Evolutionary conservation across 1,140 invertebrate genomes (phyloP), one percentile per base, ranked within the genome.

Genomic region (Ylistrum balloti): DNA sequence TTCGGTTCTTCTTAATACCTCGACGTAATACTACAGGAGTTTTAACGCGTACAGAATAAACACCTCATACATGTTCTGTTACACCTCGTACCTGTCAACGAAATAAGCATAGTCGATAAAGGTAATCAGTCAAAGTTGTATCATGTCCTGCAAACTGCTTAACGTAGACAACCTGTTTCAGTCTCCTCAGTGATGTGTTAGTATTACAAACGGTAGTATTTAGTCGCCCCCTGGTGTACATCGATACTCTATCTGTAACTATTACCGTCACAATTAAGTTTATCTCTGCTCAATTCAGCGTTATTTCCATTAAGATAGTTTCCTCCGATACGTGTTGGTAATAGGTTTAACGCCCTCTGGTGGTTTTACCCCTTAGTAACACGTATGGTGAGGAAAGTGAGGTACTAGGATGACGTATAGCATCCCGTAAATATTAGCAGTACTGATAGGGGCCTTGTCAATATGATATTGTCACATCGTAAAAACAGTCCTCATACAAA

Each of bases 341-440:
- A n/a, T 74, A 74, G 56, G 28, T 74, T 74, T 28, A 28, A n/a
- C 22, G 56, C n/a, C n/a, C 56, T 74, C 56, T 74, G n/a, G 56
- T n/a, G 56, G 56, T 74, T 74, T 74, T 74, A 74, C 56, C n/a
- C 56, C 17, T 28, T 74, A 74, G 28, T 74, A 28, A 74, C 56
- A 74, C 56, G 22, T 11, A 17, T n/a, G 56, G 56, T 74, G 56
- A 28, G 5, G n/a, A 74, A 28, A n/a, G n/a, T n/a, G 17, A 74
- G 56, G 56, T n/a, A 3, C n/a, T 28, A 11, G n/a, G 56, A n/a
- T 74, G n/a, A 74, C 22, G 2, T 28, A 74, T 28, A 9, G 28
- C 56, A 9, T 9, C 0, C 56, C n/a, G 56, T 74, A 74, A 74
- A 74, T 74, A 74, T 74, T 74, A 74, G 22, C 5, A 5, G n/a